These are phyloP conservation scores for Panopea generosa DNA, from an alignment of 2,888 invertebrate genomes.

Conservation along the genomic window DNA sequence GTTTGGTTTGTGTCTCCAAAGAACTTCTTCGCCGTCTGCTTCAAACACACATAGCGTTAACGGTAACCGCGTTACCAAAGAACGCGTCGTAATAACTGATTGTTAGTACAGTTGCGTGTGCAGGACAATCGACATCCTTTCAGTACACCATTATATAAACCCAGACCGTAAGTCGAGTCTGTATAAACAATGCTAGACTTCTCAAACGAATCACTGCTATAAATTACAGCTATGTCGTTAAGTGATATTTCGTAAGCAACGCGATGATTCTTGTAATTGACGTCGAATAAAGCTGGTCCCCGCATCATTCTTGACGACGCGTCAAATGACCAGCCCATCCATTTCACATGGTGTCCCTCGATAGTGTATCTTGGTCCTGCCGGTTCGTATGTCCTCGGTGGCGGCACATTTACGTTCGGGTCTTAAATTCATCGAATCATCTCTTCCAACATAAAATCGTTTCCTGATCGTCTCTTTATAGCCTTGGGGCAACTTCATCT, in stretches of 20 bases:
- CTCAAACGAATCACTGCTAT: conserved; percentile 57
- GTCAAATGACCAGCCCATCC: conserved; percentile 72
- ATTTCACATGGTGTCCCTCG: conserved; percentile 59
- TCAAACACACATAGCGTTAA: conserved; percentile 58
- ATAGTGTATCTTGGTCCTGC: conserved; percentile 67
- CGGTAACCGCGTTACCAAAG: not conserved
- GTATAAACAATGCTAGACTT: conserved; percentile 56
- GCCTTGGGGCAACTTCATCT: conserved; percentile 45
- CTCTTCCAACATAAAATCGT: conserved; percentile 36
- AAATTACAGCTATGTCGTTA: conserved; percentile 62
- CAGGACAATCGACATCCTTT: conserved; percentile 70
- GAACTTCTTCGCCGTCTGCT: conserved; percentile 52
- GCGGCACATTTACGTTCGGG: conserved; percentile 49
- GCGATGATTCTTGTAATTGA: conserved; percentile 64
- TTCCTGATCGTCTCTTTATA: conserved; percentile 35
- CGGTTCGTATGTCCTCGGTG: conserved; percentile 62
- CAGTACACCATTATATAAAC: conserved; percentile 52
- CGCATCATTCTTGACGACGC: conserved; percentile 55
- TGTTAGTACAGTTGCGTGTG: conserved; percentile 62
- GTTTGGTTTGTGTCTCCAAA: conserved; percentile 43
- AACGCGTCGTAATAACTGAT: conserved; percentile 15
- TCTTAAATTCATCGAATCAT: conserved; percentile 19
- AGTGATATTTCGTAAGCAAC: conserved; percentile 72
- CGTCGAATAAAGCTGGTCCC: conserved; percentile 58
- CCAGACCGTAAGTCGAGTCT: conserved; percentile 63